These are phyloP conservation scores for Sylvietta virens DNA, from an alignment of 2,113 vertebrate genomes.

Conservation along the genomic window DNA sequence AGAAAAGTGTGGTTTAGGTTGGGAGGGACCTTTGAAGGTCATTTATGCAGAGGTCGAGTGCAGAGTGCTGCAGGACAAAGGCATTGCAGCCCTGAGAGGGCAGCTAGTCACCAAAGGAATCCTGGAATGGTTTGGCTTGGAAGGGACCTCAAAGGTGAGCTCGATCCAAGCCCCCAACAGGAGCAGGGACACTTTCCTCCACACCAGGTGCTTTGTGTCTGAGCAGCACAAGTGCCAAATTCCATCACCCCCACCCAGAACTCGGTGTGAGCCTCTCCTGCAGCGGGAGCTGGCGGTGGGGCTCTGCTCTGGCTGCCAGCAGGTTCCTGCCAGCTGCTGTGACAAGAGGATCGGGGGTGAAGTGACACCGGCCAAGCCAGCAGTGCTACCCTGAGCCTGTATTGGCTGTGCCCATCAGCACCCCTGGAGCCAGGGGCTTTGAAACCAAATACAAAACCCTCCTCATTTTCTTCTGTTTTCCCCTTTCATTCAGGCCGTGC, in stretches of 20 bases:
- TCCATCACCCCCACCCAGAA: neutral
- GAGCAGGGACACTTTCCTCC: neutral
- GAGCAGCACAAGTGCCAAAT: neutral
- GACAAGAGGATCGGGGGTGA: no score
- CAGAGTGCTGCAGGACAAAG: neutral
- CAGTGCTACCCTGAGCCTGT: neutral
- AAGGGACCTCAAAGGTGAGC: neutral
- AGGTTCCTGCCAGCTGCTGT: neutral
- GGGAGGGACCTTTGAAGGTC: neutral
- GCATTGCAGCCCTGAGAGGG: neutral
- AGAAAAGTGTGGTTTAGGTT: neutral
- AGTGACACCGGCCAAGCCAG: rapidly evolving
- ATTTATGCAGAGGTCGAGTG: neutral
- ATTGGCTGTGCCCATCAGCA: rapidly evolving
- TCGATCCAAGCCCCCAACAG: rapidly evolving
- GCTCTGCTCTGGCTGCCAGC: neutral
- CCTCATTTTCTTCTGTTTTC: rapidly evolving
- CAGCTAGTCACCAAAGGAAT: neutral
- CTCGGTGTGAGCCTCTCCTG: neutral
- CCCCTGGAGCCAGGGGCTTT: neutral
- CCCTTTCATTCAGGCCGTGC: neutral
- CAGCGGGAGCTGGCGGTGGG: neutral
- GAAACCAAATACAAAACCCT: neutral
- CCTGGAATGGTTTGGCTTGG: neutral
- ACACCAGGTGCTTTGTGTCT: no score